Base-by-base conservation (phyloP, 2,797 vertebrate genomes). In the Oreortyx pictus region DNA sequence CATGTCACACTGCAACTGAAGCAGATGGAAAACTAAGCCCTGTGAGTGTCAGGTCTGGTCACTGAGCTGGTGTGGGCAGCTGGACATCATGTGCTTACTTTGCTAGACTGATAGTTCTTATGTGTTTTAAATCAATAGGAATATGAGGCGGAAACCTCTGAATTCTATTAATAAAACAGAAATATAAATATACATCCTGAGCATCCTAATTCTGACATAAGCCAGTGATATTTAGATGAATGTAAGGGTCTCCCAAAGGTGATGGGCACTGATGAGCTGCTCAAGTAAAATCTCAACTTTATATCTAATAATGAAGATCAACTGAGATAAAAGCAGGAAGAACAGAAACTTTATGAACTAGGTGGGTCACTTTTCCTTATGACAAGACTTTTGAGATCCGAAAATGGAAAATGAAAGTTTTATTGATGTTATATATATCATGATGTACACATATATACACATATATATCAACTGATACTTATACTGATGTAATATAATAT, bases 141-240 rank as follows among this genome's bases (percentile, higher is more conserved):
- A 77, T 80, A 31, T 47, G 49, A 50, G 25, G 8, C 15, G 49
- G 49, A 50, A 50, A 37, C 31, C 7, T 68, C 65, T 31, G 47
- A 82, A 74, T 86, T 89, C 16, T 73, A 5, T 22, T 49, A 49
- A 49, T 49, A 17, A 14, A 79, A 13, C 13, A 60, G 74, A 23
- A 29, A 4, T 2, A 16, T 39, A 64, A n/a, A 37, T 27, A 41
- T 1, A 33, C 8, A 25, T 60, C 7, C 46, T 0, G 0, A 78
- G 9, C 44, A 23, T 56, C 10, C 33, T 44, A 50, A 47, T 11
- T 79, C 35, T 71, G 56, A 37, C 14, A 44, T 35, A 44, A 66
- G 7, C 15, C 16, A 37, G 43, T 46, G 50, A 47, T 56, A 33
- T 37, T 90, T 74, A 77, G 50, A 33, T 59, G 16, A 62, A 91